These are phyloP conservation scores for Caranx ignobilis DNA, from an alignment of 2,113 vertebrate genomes.

Conservation along the genomic window DNA sequence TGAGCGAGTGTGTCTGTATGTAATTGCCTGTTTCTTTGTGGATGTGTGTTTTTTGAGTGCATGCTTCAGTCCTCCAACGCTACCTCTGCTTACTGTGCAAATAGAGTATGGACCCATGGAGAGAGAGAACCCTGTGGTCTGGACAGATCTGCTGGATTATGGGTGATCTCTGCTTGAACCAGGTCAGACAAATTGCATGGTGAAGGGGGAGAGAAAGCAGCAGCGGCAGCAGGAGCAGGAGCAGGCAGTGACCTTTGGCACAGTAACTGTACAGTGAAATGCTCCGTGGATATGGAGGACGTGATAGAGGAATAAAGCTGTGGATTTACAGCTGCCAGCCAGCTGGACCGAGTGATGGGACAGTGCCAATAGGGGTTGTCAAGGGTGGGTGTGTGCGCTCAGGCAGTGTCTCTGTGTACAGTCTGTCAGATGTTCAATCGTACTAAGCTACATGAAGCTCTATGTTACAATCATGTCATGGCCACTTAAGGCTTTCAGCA, in stretches of 20 bases:
- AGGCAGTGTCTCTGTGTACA: constrained; percentile 3
- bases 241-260: constrained; percentile 76
- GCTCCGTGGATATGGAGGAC: constrained; percentile 47
- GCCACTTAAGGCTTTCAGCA: not conserved
- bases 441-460: constrained; percentile 23
- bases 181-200: constrained; percentile 66
- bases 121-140: constrained; percentile 34
- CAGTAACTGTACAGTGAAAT: constrained; percentile 68
- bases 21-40: not conserved
- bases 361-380: constrained; percentile 15
- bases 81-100: constrained; percentile 50
- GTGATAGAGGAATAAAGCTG: constrained; percentile 70
- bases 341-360: constrained; percentile 54
- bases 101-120: constrained; percentile 32
- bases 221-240: constrained; percentile 53
- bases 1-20: not conserved
- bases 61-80: not conserved
- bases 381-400: constrained; percentile 13
- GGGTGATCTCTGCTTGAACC: constrained; percentile 50
- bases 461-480: constrained; percentile 5
- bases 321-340: constrained; percentile 74
- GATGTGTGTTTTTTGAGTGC: constrained; percentile 12
- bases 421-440: constrained; percentile 14
- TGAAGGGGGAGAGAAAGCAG: constrained; percentile 20
- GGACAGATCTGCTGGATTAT: constrained; percentile 71